phyloP scores from a whole-genome alignment of 2,888 invertebrate genomes.

The Drosophila glabriapex region DNA sequence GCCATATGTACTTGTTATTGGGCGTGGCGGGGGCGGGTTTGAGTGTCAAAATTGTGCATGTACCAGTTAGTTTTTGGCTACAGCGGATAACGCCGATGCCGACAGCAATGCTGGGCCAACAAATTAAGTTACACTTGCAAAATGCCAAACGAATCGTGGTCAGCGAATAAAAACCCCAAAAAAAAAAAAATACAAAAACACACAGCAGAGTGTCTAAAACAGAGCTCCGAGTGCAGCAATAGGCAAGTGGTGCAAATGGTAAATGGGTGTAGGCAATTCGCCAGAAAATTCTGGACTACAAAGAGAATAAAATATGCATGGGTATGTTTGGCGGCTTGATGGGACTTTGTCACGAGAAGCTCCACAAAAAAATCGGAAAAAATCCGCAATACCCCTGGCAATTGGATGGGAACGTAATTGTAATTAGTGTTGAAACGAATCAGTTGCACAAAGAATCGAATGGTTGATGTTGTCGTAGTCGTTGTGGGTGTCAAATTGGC shows the following conservation, averaged over 20 bases:
- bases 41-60: slow-evolving; percentile 78
- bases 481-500: slow-evolving; percentile 52
- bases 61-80: slow-evolving; percentile 71
- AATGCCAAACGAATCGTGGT: slow-evolving; percentile 65
- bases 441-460: slow-evolving; percentile 55
- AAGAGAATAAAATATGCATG: slow-evolving; percentile 73
- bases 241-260: slow-evolving; percentile 14
- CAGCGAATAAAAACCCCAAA: slow-evolving; percentile 16
- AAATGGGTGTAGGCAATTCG: slow-evolving; percentile 37
- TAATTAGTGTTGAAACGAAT: slow-evolving; percentile 67
- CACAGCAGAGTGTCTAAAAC: slow-evolving; percentile 7
- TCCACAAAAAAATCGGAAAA: background rate
- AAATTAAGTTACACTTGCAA: slow-evolving; percentile 78
- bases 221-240: slow-evolving; percentile 18
- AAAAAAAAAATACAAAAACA: slow-evolving; percentile 3
- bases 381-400: slow-evolving; percentile 9
- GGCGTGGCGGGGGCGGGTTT: slow-evolving; percentile 31
- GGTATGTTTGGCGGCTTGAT: slow-evolving; percentile 60
- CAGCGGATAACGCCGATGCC: slow-evolving; percentile 19
- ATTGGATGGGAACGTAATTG: slow-evolving; percentile 58
- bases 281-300: slow-evolving; percentile 43
- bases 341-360: slow-evolving; percentile 41
- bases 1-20: slow-evolving; percentile 66
- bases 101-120: slow-evolving; percentile 28
- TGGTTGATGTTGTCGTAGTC: slow-evolving; percentile 5